phyloP scores from a whole-genome alignment of 2,888 invertebrate species.

The Sesamia inferens region DNA sequence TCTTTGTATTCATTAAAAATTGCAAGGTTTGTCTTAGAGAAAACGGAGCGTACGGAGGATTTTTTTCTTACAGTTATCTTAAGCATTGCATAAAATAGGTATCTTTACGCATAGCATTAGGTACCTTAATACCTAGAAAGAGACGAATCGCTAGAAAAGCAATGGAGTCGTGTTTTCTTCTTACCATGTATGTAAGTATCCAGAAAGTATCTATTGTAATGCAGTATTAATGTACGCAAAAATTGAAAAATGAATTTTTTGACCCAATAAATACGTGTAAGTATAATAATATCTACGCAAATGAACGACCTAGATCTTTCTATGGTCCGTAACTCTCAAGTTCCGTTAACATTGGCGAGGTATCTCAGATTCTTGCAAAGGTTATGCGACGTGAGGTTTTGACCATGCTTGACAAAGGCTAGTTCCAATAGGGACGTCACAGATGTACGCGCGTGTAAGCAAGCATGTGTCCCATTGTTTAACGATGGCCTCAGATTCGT shows the following conservation, averaged over 20 bases:
- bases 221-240: too few species aligned
- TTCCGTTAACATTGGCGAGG: neutral
- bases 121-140: too few species aligned
- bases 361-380: neutral
- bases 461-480: constrained; percentile 87
- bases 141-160: neutral
- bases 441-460: constrained; percentile 77
- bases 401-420: constrained; percentile 30
- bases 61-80: neutral
- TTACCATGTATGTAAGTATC: too few species aligned
- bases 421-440: constrained; percentile 64
- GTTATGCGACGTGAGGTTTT: neutral
- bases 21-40: neutral
- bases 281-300: too few species aligned
- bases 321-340: neutral
- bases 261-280: too few species aligned
- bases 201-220: too few species aligned
- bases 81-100: neutral
- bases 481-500: constrained; percentile 82
- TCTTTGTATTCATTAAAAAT: neutral
- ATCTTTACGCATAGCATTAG: neutral
- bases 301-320: neutral
- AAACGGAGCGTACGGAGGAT: neutral
- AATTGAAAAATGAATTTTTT: too few species aligned
- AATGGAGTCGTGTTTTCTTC: too few species aligned